Evolutionary conservation across 2,797 vertebrate species (phyloP).

Genomic region (Gobionotothen gibberifrons): DNA sequence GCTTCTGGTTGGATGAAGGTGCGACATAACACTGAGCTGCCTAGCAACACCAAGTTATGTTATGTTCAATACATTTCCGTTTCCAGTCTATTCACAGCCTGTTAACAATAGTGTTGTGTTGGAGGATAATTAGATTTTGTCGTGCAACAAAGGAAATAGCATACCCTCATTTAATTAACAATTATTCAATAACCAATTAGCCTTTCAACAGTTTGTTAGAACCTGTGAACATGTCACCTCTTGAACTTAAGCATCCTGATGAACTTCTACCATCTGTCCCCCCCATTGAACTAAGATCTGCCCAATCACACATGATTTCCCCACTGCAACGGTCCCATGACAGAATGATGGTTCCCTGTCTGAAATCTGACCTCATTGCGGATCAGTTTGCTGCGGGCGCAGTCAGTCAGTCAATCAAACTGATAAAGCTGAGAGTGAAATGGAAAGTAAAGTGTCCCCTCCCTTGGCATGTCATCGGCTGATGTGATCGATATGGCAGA

Average conservation of each 20-base stretch:
- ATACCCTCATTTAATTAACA: constrained; percentile 40
- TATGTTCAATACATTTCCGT: constrained; percentile 23
- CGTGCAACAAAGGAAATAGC: constrained; percentile 32
- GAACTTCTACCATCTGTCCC: constrained; percentile 23
- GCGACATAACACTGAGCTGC: constrained; percentile 34
- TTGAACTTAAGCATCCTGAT: constrained; percentile 45
- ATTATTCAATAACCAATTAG: constrained; percentile 41
- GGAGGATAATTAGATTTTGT: constrained; percentile 24
- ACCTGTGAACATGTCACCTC: constrained; percentile 32
- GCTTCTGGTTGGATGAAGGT: constrained; percentile 32
- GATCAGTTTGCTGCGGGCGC: constrained; percentile 38
- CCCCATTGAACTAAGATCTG: constrained; percentile 20
- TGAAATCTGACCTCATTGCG: constrained; percentile 56
- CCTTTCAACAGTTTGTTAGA: constrained; percentile 23
- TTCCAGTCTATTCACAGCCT: constrained; percentile 4
- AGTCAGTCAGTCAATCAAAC: constrained; percentile 46
- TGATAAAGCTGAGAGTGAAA: constrained; percentile 55
- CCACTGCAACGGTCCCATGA: constrained; percentile 24
- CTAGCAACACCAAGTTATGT: constrained; percentile 62
- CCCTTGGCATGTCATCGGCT: constrained; percentile 54
- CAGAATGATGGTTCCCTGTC: constrained; percentile 31
- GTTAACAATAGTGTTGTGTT: background rate
- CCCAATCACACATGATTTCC: constrained; percentile 20
- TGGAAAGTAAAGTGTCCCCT: constrained; percentile 57
- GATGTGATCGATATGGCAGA: constrained; percentile 66